phyloP scores from a whole-genome alignment of 2,113 vertebrate genomes.

The Istiophorus platypterus region DNA sequence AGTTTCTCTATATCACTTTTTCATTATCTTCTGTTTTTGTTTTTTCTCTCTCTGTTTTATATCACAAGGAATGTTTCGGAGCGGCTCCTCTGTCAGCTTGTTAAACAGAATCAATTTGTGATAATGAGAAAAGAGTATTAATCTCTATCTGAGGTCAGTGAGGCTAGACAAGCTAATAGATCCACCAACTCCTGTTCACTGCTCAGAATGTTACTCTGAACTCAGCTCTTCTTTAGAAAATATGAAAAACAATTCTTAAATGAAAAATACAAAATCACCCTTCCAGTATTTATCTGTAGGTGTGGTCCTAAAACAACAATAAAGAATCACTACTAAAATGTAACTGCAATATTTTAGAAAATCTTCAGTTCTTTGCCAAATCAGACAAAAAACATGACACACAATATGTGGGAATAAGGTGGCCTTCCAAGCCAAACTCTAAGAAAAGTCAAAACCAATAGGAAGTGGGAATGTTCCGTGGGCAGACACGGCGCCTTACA shows the following conservation, averaged over 20 bases:
- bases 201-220: constrained; percentile 20
- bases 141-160: constrained; percentile 36
- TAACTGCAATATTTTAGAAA: constrained; percentile 27
- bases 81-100: background rate
- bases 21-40: constrained; percentile 10
- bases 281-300: constrained; percentile 29
- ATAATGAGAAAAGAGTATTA: constrained; percentile 37
- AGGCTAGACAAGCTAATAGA: constrained; percentile 30
- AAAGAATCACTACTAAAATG: constrained; percentile 14
- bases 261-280: constrained; percentile 7
- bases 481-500: constrained; percentile 56
- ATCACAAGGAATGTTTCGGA: constrained; percentile 34
- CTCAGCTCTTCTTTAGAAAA: constrained; percentile 14
- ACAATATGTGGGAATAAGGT: constrained; percentile 52
- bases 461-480: constrained; percentile 70
- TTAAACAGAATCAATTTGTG: constrained; percentile 47
- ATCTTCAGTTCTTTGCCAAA: constrained; percentile 42
- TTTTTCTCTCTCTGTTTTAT: background rate
- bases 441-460: constrained; percentile 54
- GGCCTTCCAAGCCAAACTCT: constrained; percentile 41
- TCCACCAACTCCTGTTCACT: constrained; percentile 45
- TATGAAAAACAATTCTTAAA: constrained; percentile 6
- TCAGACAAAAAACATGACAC: constrained; percentile 61
- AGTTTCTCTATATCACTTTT: constrained; percentile 9
- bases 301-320: constrained; percentile 30